Evolutionary conservation across 2,888 invertebrate species (phyloP).

Genomic region (Melanostoma mellinum): DNA sequence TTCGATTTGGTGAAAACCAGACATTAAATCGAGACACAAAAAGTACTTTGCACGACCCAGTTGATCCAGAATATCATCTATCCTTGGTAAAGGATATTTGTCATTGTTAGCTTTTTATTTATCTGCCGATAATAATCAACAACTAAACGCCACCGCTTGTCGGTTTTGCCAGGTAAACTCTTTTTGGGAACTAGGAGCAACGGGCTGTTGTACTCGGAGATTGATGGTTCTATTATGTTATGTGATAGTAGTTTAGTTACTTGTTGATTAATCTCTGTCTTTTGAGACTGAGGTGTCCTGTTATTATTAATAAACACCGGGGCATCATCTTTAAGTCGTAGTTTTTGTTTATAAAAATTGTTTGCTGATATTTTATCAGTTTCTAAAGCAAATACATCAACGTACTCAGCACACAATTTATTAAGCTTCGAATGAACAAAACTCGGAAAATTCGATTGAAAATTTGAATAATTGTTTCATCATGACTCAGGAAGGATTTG

Average conservation of each 20-base stretch:
- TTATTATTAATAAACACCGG: constrained; percentile 74
- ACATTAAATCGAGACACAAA: too few species aligned
- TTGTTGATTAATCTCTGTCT: constrained; percentile 68
- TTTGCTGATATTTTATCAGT: constrained; percentile 54
- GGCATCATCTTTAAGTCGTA: constrained; percentile 54
- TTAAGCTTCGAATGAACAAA: background rate
- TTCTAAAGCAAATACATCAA: constrained; percentile 22
- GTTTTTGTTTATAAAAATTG: constrained; percentile 74
- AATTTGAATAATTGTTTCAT: constrained; percentile 9
- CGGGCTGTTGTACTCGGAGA: constrained; percentile 71
- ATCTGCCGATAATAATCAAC: constrained; percentile 8
- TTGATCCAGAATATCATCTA: constrained; percentile 32
- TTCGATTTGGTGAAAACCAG: too few species aligned
- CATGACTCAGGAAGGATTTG: background rate
- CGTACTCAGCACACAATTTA: background rate
- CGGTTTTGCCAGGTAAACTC: constrained; percentile 3
- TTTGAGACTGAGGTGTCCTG: constrained; percentile 66
- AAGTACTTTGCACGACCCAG: too few species aligned
- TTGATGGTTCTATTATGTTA: constrained; percentile 66
- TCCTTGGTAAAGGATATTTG: constrained; percentile 16
- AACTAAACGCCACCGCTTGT: constrained; percentile 43
- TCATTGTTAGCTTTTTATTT: too few species aligned
- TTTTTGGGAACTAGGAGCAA: constrained; percentile 74
- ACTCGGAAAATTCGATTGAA: constrained; percentile 10
- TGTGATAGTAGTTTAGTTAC: constrained; percentile 60